phyloP scores from a whole-genome alignment of 2,113 vertebrate genomes.

The Merops nubicus region DNA sequence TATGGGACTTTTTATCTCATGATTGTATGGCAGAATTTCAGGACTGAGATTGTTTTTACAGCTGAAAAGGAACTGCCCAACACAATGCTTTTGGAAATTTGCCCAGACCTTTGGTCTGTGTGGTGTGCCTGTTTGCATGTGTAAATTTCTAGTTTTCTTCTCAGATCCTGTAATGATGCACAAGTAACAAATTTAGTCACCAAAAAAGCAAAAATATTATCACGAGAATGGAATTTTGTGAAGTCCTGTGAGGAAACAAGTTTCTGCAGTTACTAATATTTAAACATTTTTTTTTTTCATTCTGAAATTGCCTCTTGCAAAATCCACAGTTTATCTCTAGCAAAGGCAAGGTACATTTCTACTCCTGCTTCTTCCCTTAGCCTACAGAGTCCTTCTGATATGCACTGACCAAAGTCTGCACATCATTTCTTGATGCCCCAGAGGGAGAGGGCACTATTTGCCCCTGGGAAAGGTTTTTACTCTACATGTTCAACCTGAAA shows the following conservation, averaged over 20 bases:
- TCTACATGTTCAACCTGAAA: neutral
- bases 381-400: neutral
- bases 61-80: slow-evolving; percentile 66
- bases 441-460: neutral
- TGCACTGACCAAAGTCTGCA: neutral
- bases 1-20: slow-evolving; percentile 50
- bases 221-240: neutral
- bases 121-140: slow-evolving; percentile 50
- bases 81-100: slow-evolving; percentile 65
- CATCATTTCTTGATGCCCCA: neutral
- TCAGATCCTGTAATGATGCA: slow-evolving; percentile 29
- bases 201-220: neutral
- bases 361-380: neutral
- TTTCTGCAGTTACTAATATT: neutral
- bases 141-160: slow-evolving; percentile 51
- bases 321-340: neutral
- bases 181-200: slow-evolving; percentile 14
- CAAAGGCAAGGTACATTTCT: neutral
- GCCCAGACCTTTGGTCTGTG: slow-evolving; percentile 53
- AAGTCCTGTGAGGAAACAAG: neutral
- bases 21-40: slow-evolving; percentile 61
- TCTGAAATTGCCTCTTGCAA: neutral
- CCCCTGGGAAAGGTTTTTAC: neutral
- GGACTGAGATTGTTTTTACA: slow-evolving; percentile 71
- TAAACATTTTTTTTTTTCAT: neutral